Evolutionary conservation across 30 jellyfish, hydroid and myxozoan genomes (phyloP), one percentile per base, ranked within the genome.

Genomic region (Aurelia aurita complex sp. Pacific): DNA sequence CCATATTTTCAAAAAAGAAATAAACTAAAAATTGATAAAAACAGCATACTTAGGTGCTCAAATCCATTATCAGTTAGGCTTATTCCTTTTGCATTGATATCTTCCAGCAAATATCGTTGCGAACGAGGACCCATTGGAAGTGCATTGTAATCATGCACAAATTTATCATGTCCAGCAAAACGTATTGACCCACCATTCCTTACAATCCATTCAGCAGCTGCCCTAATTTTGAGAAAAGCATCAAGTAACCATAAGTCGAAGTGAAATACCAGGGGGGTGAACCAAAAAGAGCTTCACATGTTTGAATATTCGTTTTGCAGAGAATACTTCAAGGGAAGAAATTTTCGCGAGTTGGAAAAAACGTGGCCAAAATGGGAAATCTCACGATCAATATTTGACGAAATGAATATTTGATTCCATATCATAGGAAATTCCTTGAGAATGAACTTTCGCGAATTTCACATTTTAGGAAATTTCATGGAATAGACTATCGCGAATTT

Each of bases 141-240:
- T 32, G 82, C 79, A 68, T 80, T 80, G 69, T 86, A 92, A 54
- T 76, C 79, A n/a, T 82, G 64, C 9, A 83, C 52, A 80, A 76
- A 82, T 42, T 88, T 79, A 57, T 74, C 82, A 62, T 69, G 53
- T 17, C 90, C 83, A 14, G 96, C 92, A 75, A 92, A 92, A 42
- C 67, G 73, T 3, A 92, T 92, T 7, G 74, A 57, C 11, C 98
- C 98, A 14, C 98, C 98, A 83, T 92, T 92, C 5, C 98, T 91
- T 4, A 92, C 61, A 13, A 92, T 92, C 98, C 98, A 92, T 64
- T 92, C 98, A 14, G 97, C 97, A 10, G 98, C 98, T 18, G 95
- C 95, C 69, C 98, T 92, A 46, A 46, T 6, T 46, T 46, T 46
- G 57, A 46, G 57, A 46, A 46, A 40, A 43, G 0, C 6, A 7